A percentile compares a stretch with the other conserved stretches of the same genome.
These are phyloP conservation scores for Eulemur coronatus DNA, from an alignment of 2,797 vertebrate species.

Conservation along the genomic window DNA sequence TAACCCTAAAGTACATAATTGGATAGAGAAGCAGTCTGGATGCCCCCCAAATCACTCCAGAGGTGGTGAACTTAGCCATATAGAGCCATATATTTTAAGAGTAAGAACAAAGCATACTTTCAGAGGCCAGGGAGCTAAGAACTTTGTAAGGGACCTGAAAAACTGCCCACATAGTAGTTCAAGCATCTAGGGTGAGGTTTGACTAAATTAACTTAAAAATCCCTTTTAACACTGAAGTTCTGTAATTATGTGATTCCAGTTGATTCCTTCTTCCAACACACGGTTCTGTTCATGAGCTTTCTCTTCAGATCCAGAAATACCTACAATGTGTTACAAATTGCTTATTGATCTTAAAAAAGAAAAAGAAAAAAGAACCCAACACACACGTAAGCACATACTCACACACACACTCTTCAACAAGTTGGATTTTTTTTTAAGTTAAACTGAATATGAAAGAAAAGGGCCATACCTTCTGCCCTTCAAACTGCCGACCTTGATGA, in stretches of 20 bases:
- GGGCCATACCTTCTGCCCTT: background rate
- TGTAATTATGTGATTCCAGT: background rate
- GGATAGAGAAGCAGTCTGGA: background rate
- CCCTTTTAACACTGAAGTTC: background rate
- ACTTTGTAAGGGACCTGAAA: constrained; percentile 18
- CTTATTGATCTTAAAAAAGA: background rate
- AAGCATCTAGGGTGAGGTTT: background rate
- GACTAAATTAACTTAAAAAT: constrained; percentile 36
- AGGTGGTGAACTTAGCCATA: background rate
- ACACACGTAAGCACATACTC: background rate
- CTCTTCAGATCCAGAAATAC: background rate
- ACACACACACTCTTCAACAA: background rate
- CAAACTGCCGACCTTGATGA: background rate
- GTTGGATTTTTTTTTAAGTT: background rate
- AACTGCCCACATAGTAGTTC: constrained; percentile 1
- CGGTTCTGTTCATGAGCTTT: background rate
- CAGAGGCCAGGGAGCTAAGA: background rate
- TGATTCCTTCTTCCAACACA: background rate
- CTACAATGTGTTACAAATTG: background rate
- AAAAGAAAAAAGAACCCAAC: background rate
- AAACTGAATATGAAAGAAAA: constrained; percentile 24
- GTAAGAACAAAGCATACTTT: constrained; percentile 26
- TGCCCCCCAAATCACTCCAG: background rate
- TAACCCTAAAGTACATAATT: background rate
- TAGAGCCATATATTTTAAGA: constrained; percentile 6